Evolutionary conservation across 2,888 invertebrate species (phyloP).

Genomic region (Mamestra brassicae): DNA sequence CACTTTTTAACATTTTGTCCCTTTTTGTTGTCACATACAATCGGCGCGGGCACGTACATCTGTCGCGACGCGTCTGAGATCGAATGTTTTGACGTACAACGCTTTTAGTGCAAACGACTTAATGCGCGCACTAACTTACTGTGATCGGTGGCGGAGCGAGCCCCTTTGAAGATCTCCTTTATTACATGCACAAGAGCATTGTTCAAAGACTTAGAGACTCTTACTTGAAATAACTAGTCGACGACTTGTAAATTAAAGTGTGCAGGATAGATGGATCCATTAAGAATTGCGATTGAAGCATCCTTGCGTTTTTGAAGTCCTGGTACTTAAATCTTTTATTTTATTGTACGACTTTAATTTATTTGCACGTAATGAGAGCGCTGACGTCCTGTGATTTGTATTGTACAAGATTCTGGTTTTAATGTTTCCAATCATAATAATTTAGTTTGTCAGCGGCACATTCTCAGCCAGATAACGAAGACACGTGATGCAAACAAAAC

Average conservation of each 20-base stretch:
- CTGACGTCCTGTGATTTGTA: neutral
- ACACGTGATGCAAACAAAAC: conserved; percentile 1
- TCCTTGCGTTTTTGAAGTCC: conserved; percentile 17
- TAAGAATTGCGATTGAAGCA: conserved; percentile 39
- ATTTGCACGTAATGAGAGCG: neutral
- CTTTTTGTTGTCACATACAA: conserved; percentile 63
- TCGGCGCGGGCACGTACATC: conserved; percentile 66
- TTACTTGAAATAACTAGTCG: conserved; percentile 62
- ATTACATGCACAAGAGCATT: conserved; percentile 51
- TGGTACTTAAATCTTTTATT: conserved; percentile 18
- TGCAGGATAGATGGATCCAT: conserved; percentile 49
- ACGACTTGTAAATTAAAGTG: conserved; percentile 52
- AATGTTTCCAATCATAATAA: neutral
- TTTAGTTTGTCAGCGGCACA: neutral
- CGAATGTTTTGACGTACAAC: conserved; percentile 75
- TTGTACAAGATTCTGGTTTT: neutral
- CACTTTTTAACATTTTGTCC: conserved; percentile 58
- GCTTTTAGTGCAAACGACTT: conserved; percentile 67
- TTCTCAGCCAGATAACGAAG: neutral
- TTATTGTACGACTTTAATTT: neutral
- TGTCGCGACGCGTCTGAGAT: conserved; percentile 65
- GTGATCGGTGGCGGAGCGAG: conserved; percentile 60
- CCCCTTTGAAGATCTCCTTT: conserved; percentile 69
- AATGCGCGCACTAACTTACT: conserved; percentile 76
- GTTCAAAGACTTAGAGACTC: conserved; percentile 62